Percentiles rank a stretch among this genome's conserved stretches.
Conservation (phyloP, 2,113 vertebrate genomes). For the Ctenomys sociabilis region DNA sequence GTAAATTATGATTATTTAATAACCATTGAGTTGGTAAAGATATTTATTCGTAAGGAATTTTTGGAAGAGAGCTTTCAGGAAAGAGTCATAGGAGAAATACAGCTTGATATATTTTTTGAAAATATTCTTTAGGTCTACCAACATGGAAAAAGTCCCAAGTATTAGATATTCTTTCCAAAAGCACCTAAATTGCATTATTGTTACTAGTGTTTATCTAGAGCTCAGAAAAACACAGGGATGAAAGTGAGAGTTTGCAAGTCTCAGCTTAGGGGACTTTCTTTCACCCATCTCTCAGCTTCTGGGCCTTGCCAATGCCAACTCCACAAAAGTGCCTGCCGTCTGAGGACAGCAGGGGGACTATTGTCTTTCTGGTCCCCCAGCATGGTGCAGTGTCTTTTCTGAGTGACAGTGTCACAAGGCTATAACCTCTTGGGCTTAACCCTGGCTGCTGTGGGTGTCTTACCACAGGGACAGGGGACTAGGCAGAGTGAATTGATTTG, state of each 20-base stretch:
- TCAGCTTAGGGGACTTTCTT: not conserved
- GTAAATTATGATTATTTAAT: conserved; percentile 7
- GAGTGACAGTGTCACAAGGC: not conserved
- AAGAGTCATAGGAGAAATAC: conserved; percentile 20
- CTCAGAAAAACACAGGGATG: not conserved
- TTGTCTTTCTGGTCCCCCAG: not conserved
- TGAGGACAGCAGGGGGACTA: not conserved
- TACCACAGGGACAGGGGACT: not conserved
- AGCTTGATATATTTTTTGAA: not conserved
- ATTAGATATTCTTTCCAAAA: conserved; percentile 44
- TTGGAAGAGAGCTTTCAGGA: conserved; percentile 7
- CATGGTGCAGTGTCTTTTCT: not conserved
- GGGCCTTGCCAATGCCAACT: not conserved
- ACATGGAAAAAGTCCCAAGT: conserved; percentile 53
- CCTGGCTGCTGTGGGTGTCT: not conserved
- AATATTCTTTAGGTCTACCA: conserved; percentile 15
- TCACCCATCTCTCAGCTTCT: not conserved
- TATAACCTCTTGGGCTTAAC: not conserved
- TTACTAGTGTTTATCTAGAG: conserved; percentile 7
- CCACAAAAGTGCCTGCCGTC: not conserved
- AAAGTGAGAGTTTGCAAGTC: not conserved
- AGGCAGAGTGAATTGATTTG: not conserved
- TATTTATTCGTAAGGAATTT: not conserved
- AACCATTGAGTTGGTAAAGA: not conserved
- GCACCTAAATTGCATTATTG: not conserved